Percentiles rank a stretch among this genome's conserved stretches.
Conservation (phyloP, 2,797 vertebrate species). For the Todus mexicanus region DNA sequence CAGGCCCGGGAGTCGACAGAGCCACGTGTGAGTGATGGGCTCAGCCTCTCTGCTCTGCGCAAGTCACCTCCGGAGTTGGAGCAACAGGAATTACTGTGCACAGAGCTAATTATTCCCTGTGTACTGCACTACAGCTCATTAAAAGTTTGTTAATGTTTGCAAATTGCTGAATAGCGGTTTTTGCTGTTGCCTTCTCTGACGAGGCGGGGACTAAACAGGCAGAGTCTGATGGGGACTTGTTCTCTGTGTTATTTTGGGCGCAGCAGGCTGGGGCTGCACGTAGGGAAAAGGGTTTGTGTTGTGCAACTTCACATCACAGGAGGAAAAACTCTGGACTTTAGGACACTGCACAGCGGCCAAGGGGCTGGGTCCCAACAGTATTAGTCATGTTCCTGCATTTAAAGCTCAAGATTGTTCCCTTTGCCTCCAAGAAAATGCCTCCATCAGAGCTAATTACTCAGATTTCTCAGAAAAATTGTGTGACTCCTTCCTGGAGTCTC, state of each 20-base stretch:
- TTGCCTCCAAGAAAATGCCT: background rate
- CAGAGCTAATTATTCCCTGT: constrained; percentile 47
- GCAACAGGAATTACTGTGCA: constrained; percentile 40
- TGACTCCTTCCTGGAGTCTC: background rate
- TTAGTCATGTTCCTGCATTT: background rate
- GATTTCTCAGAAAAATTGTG: background rate
- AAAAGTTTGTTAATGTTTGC: constrained; percentile 59
- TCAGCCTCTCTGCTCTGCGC: background rate
- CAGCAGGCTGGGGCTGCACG: background rate
- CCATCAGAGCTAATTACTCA: background rate
- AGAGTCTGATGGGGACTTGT: background rate
- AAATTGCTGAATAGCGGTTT: constrained; percentile 44
- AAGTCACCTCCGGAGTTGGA: background rate
- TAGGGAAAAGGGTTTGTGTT: background rate
- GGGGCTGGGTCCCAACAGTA: background rate
- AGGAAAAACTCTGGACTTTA: background rate
- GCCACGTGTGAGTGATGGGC: background rate
- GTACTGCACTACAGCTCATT: constrained; percentile 52
- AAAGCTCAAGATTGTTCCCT: background rate
- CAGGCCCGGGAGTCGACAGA: background rate
- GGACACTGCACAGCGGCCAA: background rate
- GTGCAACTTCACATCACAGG: background rate
- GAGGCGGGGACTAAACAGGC: background rate
- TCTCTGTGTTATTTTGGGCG: background rate
- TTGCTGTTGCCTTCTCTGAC: background rate